Base-by-base conservation (phyloP, 2,888 invertebrate species). In the Nudaria mundana region DNA sequence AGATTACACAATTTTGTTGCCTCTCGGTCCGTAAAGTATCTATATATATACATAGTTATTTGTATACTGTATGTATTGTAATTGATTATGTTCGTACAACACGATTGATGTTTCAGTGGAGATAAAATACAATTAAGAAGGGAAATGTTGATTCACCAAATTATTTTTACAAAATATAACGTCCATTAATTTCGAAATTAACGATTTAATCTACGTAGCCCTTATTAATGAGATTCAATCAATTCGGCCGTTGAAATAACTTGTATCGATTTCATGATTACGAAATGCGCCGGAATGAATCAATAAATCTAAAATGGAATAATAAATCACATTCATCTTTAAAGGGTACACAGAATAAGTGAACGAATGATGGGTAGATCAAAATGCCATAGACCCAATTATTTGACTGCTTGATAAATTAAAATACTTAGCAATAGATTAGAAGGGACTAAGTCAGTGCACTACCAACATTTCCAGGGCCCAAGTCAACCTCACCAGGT, bases 1-100 rank as follows among this genome's bases (percentile, higher is more conserved):
- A 48, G 48, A 60, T 64, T 60, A 52, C 36, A 53, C 44, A 53
- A 64, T 57, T 58, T 46, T 34, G 44, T 48, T 48, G 47, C 55
- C 40, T 51, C 48, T 13, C 37, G 48, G 45, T 43, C 33, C 37
- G 25, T 34, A 47, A 24, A 43, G 43, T 53, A 48, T 34, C 52
- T 51, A 50, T 56, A 50, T 46, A 56, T 50, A 52, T 48, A 40
- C 37, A 25, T 15, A 20, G 38, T 33, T 29, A 30, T 29, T 30
- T 24, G 25, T 33, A 39, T 30, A 33, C 40, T 46, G 41, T 51
- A 42, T 33, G 35, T 25, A 33, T 42, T 46, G 41, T 51, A 42
- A 33, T 32, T 25, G 31, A 41, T 23, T 31, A 31, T 44, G 30
- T 8, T 12, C 23, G 37, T 6, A 40, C 13, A 25, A 23, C 30